Evolutionary conservation across 2,888 invertebrate species (phyloP).

Genomic region (Muschampia staudingeri): DNA sequence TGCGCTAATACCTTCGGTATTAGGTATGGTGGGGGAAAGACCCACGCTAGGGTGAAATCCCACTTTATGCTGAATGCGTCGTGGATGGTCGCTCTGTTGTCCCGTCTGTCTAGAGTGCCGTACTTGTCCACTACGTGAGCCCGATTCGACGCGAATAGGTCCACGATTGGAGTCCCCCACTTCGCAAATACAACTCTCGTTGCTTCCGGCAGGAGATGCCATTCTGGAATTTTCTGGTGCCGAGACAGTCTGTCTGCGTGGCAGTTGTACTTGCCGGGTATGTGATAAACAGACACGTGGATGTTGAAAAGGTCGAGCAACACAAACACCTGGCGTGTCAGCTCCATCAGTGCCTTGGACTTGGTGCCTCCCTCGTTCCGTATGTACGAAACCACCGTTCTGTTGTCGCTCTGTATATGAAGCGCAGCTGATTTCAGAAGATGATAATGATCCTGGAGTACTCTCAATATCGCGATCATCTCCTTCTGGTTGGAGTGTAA

Average conservation of each 20-base stretch:
- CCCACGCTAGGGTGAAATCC: slow-evolving; percentile 27
- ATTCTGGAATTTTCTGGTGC: not conserved
- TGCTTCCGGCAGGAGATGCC: not conserved
- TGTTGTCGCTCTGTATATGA: slow-evolving; percentile 66
- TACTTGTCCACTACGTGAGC: slow-evolving; percentile 1
- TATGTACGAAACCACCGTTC: slow-evolving; percentile 61
- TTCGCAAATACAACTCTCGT: not conserved
- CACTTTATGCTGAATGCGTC: slow-evolving; percentile 14
- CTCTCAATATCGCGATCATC: not conserved
- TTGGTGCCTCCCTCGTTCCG: slow-evolving; percentile 68
- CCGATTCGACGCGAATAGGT: not conserved
- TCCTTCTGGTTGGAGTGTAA: slow-evolving; percentile 7
- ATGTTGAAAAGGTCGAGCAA: not conserved
- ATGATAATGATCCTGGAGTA: slow-evolving; percentile 24
- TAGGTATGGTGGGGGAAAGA: slow-evolving; percentile 38
- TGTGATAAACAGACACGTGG: not conserved
- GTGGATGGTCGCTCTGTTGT: not conserved
- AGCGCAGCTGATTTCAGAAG: slow-evolving; percentile 31
- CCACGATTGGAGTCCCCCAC: not conserved
- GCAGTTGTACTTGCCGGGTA: slow-evolving; percentile 6
- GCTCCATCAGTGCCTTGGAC: slow-evolving; percentile 44
- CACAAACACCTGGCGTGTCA: not conserved
- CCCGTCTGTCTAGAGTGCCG: not conserved
- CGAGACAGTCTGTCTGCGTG: slow-evolving; percentile 3
- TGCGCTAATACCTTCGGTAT: slow-evolving; percentile 55